These are phyloP conservation scores for Phainopepla nitens DNA, from an alignment of 2,113 vertebrate genomes.

Conservation along the genomic window DNA sequence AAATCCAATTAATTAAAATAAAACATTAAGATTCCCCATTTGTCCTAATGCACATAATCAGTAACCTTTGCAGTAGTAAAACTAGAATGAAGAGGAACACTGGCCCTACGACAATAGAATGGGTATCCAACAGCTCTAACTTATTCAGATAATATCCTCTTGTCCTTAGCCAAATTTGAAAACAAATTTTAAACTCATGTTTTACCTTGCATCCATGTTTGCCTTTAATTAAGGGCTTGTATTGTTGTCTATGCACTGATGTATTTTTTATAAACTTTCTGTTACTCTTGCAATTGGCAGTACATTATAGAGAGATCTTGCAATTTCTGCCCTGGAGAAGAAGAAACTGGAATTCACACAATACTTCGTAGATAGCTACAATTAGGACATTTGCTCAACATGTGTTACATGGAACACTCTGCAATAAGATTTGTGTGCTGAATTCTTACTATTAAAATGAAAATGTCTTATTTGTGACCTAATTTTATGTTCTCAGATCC, in stretches of 20 bases:
- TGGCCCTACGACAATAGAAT: not conserved
- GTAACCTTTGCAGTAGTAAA: not conserved
- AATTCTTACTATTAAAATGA: not conserved
- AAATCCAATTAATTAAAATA: not conserved
- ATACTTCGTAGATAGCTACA: not conserved
- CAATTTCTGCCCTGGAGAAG: not conserved
- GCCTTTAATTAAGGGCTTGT: not conserved
- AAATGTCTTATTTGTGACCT: not conserved
- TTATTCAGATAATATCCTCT: not conserved
- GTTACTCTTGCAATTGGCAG: not conserved
- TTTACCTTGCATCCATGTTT: not conserved
- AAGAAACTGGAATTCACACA: not conserved
- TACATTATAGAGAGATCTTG: not conserved
- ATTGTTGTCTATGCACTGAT: not conserved
- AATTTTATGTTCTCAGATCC: not conserved
- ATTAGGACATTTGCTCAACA: not conserved
- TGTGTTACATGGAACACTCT: not conserved
- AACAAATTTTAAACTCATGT: not conserved
- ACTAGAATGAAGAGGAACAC: not conserved
- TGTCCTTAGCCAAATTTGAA: not conserved
- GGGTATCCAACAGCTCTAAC: not conserved
- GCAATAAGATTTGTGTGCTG: rapidly evolving
- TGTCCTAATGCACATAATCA: not conserved
- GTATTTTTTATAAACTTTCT: not conserved
- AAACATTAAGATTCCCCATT: not conserved